Conservation (phyloP, 2,888 invertebrate species). For the Erebia aethiops region DNA sequence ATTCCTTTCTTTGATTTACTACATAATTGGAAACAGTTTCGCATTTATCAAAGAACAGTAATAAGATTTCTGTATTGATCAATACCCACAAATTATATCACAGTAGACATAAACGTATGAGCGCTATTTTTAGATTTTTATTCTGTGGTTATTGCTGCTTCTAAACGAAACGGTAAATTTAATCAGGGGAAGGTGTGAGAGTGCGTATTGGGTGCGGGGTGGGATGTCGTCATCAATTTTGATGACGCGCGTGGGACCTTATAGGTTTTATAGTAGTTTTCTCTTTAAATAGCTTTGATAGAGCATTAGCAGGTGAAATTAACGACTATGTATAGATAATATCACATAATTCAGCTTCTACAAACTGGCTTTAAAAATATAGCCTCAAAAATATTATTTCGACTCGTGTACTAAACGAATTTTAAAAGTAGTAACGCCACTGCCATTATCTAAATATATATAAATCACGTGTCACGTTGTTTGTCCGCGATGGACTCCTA, state of each 20-base stretch:
- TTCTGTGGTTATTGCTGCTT: neutral
- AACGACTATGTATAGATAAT: neutral
- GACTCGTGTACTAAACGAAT: neutral
- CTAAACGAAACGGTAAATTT: slow-evolving; percentile 18
- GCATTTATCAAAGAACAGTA: neutral
- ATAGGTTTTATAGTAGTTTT: slow-evolving; percentile 1
- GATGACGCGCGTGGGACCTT: slow-evolving; percentile 16
- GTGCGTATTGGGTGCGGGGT: slow-evolving; percentile 30
- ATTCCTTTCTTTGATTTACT: too few species aligned
- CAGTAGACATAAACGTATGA: neutral
- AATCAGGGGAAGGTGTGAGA: slow-evolving; percentile 29
- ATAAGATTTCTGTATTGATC: neutral
- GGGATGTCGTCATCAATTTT: slow-evolving; percentile 22
- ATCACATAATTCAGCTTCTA: neutral
- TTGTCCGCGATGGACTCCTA: too few species aligned
- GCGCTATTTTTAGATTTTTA: slow-evolving; percentile 13
- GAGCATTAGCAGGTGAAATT: neutral
- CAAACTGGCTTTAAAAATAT: neutral
- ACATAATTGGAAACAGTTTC: neutral
- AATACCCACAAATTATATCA: neutral
- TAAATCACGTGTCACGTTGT: too few species aligned
- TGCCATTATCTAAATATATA: too few species aligned
- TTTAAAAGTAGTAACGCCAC: too few species aligned
- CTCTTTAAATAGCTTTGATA: slow-evolving; percentile 3
- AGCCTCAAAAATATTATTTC: neutral